Evolutionary conservation across 2,888 invertebrate species (phyloP), one percentile per base, ranked within the genome.

Genomic region (Macaria notata): DNA sequence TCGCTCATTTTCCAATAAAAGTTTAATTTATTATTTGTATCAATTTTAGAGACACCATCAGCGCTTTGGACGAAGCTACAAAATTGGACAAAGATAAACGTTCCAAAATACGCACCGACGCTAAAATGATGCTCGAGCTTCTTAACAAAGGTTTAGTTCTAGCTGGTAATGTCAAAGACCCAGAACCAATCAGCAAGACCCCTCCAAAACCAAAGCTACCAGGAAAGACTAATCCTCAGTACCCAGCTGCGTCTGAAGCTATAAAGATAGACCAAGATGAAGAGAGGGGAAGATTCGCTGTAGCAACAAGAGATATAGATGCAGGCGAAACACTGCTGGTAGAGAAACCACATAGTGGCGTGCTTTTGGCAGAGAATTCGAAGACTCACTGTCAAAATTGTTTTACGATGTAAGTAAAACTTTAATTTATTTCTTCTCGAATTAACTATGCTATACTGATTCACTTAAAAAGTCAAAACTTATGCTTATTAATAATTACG

Each of bases 331-430:
- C 95, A 50, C 77, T 97, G 56, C 80, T 96, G 0, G 88, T 95
- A 6, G 97, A 97, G 76, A 93, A 93, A 63, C 94, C 97, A 0
- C 94, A 95, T 71, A 94, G 95, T 55, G 92, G 94, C 0, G 95
- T 94, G 31, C 83, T 97, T 9, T 85, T 96, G 36, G 93, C 93
- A 44, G 95, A 95, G 75, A 94, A 93, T 75, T 81, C 93, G 0
- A 89, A 92, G 61, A 93, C 93, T 0, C 95, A 96, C 78, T 96
- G 96, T 74, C 94, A 95, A 64, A 88, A 95, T 69, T 96, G 96
- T 76, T 94, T 95, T 64, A 79, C 91, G 44, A 93, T 94, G 95
- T 95, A 84, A 64, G 83, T 75, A 7, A 3, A 31, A 1, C 9
- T 3, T 30, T 41, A 19, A 31, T 8, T 41, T 41, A 36, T 36